Percentiles rank a stretch among this genome's conserved stretches.
These are phyloP conservation scores for Acleris emargana DNA, from an alignment of 2,888 invertebrate genomes.

Conservation along the genomic window DNA sequence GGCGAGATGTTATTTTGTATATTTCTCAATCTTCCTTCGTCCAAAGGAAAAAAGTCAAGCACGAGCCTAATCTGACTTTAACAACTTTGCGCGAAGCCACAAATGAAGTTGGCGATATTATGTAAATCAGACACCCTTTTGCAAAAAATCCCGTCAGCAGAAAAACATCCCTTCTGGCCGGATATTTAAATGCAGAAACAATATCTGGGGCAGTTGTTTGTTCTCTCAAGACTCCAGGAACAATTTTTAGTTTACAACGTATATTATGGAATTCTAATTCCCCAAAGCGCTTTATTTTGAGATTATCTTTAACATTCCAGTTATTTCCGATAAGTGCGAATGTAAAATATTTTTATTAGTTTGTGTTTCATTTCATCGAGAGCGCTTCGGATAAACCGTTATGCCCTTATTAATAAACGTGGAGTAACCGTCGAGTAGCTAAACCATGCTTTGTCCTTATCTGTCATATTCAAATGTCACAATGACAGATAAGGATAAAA, in stretches of 20 bases:
- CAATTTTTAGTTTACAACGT: not conserved
- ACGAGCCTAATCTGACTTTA: conserved; percentile 41
- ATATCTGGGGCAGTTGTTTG: no score
- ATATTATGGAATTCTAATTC: conserved; percentile 20
- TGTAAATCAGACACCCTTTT: conserved; percentile 34
- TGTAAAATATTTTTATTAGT: conserved; percentile 23
- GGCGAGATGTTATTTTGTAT: conserved; percentile 32
- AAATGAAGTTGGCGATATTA: conserved; percentile 37
- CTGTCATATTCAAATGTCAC: no score
- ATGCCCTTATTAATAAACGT: no score
- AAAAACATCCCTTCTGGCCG: not conserved
- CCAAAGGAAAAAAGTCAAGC: conserved; percentile 36
- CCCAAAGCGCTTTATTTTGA: conserved; percentile 15
- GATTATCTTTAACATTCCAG: conserved; percentile 6
- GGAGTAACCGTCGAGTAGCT: no score
- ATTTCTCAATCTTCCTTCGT: conserved; percentile 39
- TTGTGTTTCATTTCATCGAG: conserved; percentile 27
- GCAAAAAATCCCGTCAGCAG: no score
- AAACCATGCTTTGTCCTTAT: no score
- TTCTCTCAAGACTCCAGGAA: no score
- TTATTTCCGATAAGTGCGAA: conserved; percentile 13
- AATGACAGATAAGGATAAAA: no score
- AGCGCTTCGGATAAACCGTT: conserved; percentile 20
- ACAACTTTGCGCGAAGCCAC: conserved; percentile 37
- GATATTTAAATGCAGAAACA: not conserved